phyloP scores from a whole-genome alignment of 1,140 invertebrate species.

The Brachionus paranguensis region DNA sequence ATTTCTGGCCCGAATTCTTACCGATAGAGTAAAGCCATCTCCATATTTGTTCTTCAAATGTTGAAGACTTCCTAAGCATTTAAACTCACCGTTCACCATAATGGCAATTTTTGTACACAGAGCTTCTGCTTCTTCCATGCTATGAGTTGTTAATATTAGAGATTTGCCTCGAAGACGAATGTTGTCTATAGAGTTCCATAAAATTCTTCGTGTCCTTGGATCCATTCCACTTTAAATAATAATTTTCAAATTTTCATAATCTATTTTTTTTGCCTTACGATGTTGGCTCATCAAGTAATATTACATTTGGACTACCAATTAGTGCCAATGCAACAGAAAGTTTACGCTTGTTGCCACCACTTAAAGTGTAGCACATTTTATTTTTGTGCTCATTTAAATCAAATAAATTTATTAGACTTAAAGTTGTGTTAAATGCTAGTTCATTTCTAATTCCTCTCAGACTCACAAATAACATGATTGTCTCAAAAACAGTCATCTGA shows the following conservation, averaged over 20 bases:
- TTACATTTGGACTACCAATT: slow-evolving; percentile 53
- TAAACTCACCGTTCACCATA: slow-evolving; percentile 58
- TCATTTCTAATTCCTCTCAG: slow-evolving; percentile 41
- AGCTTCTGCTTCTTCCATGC: slow-evolving; percentile 60
- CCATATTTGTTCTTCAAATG: slow-evolving; percentile 57
- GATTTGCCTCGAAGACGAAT: slow-evolving; percentile 38
- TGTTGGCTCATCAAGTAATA: slow-evolving; percentile 57
- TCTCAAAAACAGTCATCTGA: slow-evolving; percentile 33
- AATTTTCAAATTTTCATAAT: slow-evolving; percentile 48
- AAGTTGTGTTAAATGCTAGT: slow-evolving; percentile 47
- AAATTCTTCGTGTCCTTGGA: slow-evolving; percentile 58
- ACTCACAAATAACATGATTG: not conserved
- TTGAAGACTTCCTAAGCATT: slow-evolving; percentile 56
- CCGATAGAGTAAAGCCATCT: slow-evolving; percentile 45
- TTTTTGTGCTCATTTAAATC: slow-evolving; percentile 5
- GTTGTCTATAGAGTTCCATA: slow-evolving; percentile 56
- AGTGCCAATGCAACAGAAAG: slow-evolving; percentile 56
- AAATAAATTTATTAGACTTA: not conserved
- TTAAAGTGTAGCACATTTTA: slow-evolving; percentile 53
- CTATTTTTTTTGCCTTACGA: slow-evolving; percentile 60
- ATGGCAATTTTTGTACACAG: slow-evolving; percentile 57
- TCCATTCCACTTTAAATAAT: slow-evolving; percentile 63
- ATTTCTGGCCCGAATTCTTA: not conserved
- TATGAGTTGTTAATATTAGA: slow-evolving; percentile 34
- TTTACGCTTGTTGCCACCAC: slow-evolving; percentile 56